A percentile compares a stretch with the other conserved stretches of the same genome.
Evolutionary conservation across 2,888 invertebrate species (phyloP).

Genomic region (Thalpophila matura): DNA sequence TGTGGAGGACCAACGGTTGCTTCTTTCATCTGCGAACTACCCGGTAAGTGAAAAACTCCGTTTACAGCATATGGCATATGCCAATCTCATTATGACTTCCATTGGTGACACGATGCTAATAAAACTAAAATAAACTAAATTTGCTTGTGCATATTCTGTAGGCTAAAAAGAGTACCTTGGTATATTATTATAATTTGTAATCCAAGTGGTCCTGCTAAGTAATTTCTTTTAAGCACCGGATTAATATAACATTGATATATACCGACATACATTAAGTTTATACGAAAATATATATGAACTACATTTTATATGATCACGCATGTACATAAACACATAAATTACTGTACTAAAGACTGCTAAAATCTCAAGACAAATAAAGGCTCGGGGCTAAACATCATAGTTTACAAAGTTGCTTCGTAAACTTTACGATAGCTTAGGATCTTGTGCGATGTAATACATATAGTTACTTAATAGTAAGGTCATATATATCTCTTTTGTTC

Average conservation of each 20-base stretch:
- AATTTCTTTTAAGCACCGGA: background rate
- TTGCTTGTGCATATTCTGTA: too few species aligned
- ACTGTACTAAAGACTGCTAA: conserved; percentile 24
- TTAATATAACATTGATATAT: background rate
- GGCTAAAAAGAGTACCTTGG: too few species aligned
- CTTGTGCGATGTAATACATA: conserved; percentile 9
- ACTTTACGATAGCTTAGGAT: conserved; percentile 45
- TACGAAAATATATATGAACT: background rate
- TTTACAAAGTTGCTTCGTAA: conserved; percentile 37
- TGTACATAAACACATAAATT: conserved; percentile 8
- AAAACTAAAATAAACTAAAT: too few species aligned
- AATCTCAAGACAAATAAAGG: conserved; percentile 51
- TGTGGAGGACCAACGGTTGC: conserved; percentile 95
- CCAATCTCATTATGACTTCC: background rate
- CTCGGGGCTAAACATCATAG: conserved; percentile 40
- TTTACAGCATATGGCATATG: too few species aligned
- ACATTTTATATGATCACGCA: conserved; percentile 8
- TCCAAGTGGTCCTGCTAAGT: background rate
- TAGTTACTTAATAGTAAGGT: conserved; percentile 7
- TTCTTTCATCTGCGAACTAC: conserved; percentile 95
- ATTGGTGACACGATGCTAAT: background rate
- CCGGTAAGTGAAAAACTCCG: conserved; percentile 91
- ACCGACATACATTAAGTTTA: background rate
- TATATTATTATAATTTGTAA: too few species aligned
- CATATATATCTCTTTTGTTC: conserved; percentile 59